Evolutionary conservation across 2,113 vertebrate genomes (phyloP).

Genomic region (Alethe diademata): DNA sequence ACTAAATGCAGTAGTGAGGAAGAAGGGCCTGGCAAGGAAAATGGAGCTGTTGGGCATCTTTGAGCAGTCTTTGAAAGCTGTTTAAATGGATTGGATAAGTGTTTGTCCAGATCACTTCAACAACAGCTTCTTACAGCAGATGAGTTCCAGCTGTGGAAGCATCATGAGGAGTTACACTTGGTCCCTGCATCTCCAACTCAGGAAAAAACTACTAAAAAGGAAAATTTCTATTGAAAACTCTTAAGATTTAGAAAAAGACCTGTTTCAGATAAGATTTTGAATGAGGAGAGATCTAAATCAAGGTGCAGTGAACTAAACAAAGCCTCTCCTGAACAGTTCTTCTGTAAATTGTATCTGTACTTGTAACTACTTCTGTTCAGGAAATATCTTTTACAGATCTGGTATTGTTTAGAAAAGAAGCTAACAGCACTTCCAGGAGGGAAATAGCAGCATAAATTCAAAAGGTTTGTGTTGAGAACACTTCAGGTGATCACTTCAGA

Average conservation of each 20-base stretch:
- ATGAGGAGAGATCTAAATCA: neutral
- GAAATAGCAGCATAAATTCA: neutral
- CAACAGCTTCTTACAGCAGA: neutral
- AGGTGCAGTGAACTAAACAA: neutral
- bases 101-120: neutral
- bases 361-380: neutral
- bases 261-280: neutral
- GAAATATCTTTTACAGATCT: neutral
- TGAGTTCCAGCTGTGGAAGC: conserved; percentile 16
- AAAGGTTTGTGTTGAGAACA: neutral
- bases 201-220: neutral
- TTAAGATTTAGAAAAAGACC: neutral
- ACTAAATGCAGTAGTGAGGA: neutral
- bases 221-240: neutral
- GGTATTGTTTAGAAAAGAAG: neutral
- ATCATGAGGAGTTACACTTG: neutral
- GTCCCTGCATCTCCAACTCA: neutral
- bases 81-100: neutral
- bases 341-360: neutral
- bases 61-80: neutral
- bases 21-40: neutral
- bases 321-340: neutral
- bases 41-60: neutral
- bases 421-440: neutral
- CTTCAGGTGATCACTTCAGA: neutral